A percentile compares a stretch with the other conserved stretches of the same genome.
Conservation (phyloP, 35 echinoderm and acorn worm species). For the Ophiothrix spiculata region DNA sequence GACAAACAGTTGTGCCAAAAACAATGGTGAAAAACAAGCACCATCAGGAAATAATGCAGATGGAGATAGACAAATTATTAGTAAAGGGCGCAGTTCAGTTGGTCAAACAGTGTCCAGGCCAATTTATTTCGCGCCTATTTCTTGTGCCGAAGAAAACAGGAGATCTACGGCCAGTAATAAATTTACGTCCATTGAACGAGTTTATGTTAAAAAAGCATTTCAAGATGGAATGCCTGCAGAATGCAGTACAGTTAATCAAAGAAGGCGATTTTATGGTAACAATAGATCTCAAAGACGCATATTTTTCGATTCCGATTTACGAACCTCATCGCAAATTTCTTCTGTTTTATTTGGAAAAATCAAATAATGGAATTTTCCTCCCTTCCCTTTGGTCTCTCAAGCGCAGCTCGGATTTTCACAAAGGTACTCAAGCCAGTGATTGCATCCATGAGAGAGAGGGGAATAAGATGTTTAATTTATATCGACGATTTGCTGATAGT, state of each 20-base stretch:
- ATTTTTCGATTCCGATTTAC: conserved; percentile 30
- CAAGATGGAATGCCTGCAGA: conserved; percentile 39
- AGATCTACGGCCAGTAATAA: conserved; percentile 36
- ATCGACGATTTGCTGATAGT: conserved; percentile 38
- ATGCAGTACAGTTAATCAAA: neutral
- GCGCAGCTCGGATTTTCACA: conserved; percentile 27
- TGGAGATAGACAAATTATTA: neutral
- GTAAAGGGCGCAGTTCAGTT: conserved; percentile 2
- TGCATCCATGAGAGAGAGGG: neutral
- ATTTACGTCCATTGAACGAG: conserved; percentile 28
- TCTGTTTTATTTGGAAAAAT: conserved; percentile 11
- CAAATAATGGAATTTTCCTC: neutral
- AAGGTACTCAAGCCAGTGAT: conserved; percentile 40
- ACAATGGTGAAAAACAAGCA: neutral
- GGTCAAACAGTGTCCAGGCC: neutral
- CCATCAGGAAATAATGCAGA: neutral
- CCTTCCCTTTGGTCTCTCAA: conserved; percentile 37
- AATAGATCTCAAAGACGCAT: too few species aligned
- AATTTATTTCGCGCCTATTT: conserved; percentile 34
- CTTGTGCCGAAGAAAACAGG: conserved; percentile 32
- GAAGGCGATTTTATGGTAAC: neutral
- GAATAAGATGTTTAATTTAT: conserved; percentile 16
- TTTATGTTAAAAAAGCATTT: conserved; percentile 31
- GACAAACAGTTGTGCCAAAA: neutral
- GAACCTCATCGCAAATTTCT: neutral